These are phyloP conservation scores for Avahi laniger DNA, from an alignment of 2,797 vertebrate genomes.

Conservation along the genomic window DNA sequence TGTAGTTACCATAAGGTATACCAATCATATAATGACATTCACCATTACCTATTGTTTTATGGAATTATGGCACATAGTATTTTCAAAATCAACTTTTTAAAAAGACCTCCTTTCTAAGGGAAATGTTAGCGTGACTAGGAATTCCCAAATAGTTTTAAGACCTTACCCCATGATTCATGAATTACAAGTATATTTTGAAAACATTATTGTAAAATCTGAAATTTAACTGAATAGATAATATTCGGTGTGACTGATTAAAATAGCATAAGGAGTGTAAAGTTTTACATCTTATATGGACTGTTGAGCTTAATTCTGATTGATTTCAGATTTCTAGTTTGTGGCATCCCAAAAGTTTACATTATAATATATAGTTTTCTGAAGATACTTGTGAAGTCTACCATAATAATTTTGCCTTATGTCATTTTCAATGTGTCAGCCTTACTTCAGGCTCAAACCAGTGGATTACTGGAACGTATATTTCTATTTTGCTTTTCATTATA, in stretches of 20 bases:
- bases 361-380: conserved; percentile 3
- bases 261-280: neutral
- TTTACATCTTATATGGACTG: neutral
- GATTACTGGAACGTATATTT: conserved; percentile 14
- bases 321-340: conserved; percentile 19
- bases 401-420: neutral
- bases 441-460: neutral
- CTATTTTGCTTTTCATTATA: conserved; percentile 2
- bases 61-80: neutral
- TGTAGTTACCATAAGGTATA: neutral
- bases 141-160: conserved; percentile 35
- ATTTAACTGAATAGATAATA: neutral
- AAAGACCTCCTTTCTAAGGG: neutral
- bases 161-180: neutral
- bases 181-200: neutral
- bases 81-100: conserved; percentile 19
- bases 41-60: conserved; percentile 18
- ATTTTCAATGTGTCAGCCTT: conserved; percentile 28
- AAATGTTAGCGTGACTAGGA: neutral
- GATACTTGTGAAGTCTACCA: neutral
- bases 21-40: neutral
- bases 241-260: conserved; percentile 31
- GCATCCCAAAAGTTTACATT: neutral
- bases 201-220: neutral
- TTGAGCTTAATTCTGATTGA: neutral